Evolutionary conservation across 2,113 vertebrate genomes (phyloP).

Genomic region (Cervus canadensis): DNA sequence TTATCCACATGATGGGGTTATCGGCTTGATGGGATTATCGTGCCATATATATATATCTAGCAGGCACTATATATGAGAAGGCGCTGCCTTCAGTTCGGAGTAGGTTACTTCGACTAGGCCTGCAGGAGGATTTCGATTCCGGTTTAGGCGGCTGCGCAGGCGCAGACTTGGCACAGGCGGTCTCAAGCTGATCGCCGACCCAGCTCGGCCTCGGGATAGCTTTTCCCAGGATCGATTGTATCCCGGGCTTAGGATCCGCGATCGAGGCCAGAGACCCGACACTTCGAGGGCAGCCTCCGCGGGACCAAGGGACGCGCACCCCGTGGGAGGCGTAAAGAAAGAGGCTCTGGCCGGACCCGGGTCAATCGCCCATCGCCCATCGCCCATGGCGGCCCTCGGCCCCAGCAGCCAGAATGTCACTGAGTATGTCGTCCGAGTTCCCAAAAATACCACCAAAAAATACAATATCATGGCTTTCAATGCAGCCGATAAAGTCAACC

Average conservation of each 20-base stretch:
- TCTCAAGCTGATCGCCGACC: fast-evolving
- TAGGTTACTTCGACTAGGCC: fast-evolving
- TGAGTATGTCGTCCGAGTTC: conserved; percentile 90
- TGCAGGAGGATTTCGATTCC: background rate
- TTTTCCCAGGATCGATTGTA: background rate
- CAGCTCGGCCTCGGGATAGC: background rate
- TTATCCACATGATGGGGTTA: background rate
- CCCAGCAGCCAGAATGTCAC: conserved; percentile 86
- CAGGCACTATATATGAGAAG: fast-evolving
- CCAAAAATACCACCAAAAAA: conserved; percentile 91
- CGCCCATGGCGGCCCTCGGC: conserved; percentile 69
- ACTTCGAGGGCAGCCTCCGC: background rate
- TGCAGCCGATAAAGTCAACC: conserved; percentile 90
- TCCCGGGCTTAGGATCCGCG: background rate
- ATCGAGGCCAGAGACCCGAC: background rate
- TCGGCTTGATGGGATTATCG: fast-evolving
- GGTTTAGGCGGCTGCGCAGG: background rate
- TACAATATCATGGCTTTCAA: conserved; percentile 96
- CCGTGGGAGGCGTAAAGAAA: background rate
- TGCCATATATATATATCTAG: background rate
- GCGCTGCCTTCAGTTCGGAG: fast-evolving
- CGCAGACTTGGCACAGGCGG: background rate
- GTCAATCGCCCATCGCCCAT: background rate
- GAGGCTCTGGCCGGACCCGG: background rate
- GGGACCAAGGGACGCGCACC: background rate